Evolutionary conservation across 2,797 vertebrate species (phyloP).

Genomic region (Bradypodion pumilum): DNA sequence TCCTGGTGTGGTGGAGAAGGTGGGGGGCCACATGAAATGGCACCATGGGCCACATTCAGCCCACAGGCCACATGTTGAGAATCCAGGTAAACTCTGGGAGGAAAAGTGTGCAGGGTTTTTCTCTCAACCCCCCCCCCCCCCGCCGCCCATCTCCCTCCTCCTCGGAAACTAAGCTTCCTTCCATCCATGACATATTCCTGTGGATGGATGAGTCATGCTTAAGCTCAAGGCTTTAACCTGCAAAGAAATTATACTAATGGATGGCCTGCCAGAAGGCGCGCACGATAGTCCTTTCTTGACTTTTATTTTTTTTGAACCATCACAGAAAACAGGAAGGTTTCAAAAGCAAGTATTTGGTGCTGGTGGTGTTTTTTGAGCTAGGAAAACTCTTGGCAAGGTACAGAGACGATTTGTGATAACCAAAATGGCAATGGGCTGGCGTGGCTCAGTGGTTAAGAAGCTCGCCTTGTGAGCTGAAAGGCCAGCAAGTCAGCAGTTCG

Average conservation of each 20-base stretch:
- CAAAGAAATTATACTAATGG: slow-evolving; percentile 5
- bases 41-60: no score
- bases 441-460: no score
- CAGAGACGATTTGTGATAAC: background rate
- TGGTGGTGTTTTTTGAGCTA: no score
- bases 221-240: slow-evolving; percentile 6
- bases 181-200: background rate
- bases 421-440: no score
- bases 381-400: background rate
- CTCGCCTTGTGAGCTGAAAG: no score
- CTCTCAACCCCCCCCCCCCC: background rate
- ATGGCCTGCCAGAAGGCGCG: background rate
- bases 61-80: no score
- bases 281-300: background rate
- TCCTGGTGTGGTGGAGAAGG: no score
- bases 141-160: background rate
- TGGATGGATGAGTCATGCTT: slow-evolving; percentile 4
- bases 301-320: background rate
- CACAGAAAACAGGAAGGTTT: no score
- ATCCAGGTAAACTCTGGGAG: background rate
- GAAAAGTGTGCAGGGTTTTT: background rate
- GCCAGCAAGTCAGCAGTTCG: no score
- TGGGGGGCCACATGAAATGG: no score
- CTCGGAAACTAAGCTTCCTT: background rate
- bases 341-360: no score